Percentiles rank a stretch among this genome's conserved stretches.
These are phyloP conservation scores for Zygothrica quintamaculata DNA, from an alignment of 2,888 invertebrate genomes.

Conservation along the genomic window DNA sequence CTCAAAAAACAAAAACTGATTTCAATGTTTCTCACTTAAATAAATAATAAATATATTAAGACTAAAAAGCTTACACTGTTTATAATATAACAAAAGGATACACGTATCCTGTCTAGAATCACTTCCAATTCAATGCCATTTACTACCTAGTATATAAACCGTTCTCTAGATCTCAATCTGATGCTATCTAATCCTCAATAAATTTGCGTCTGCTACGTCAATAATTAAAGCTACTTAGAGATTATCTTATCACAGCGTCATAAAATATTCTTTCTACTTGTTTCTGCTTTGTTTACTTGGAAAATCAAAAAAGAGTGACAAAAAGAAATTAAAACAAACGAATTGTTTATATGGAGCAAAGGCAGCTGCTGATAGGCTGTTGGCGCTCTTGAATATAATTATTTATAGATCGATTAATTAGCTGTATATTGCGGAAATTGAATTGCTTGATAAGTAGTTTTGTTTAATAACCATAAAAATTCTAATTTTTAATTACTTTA, in stretches of 20 bases:
- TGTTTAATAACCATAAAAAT: too few relatives aligned
- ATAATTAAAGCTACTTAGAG: slow-evolving; percentile 4
- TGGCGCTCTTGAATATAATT: slow-evolving; percentile 18
- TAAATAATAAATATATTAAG: slow-evolving; percentile 8
- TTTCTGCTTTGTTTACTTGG: slow-evolving; percentile 11
- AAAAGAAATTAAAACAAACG: slow-evolving; percentile 10
- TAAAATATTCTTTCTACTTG: too few relatives aligned
- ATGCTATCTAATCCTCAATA: slow-evolving; percentile 3
- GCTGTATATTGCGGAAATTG: slow-evolving; percentile 24
- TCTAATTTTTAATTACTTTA: too few relatives aligned
- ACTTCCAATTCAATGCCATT: too few relatives aligned
- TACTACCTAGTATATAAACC: too few relatives aligned
- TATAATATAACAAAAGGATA: too few relatives aligned
- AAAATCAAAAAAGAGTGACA: slow-evolving; percentile 42
- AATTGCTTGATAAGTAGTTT: neutral
- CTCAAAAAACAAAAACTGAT: slow-evolving; percentile 18
- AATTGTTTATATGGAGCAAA: slow-evolving; percentile 21
- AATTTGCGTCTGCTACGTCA: slow-evolving; percentile 9
- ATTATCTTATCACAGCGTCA: slow-evolving; percentile 39
- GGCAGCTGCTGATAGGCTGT: slow-evolving; percentile 4
- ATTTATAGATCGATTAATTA: slow-evolving; percentile 64
- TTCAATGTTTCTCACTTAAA: slow-evolving; percentile 14
- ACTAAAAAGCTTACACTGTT: too few relatives aligned
- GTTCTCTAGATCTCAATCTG: too few relatives aligned
- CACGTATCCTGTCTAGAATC: too few relatives aligned